A percentile compares a stretch with the other conserved stretches of the same genome.
Conservation (phyloP, 2,797 vertebrate genomes). For the Rhabdomys pumilio region DNA sequence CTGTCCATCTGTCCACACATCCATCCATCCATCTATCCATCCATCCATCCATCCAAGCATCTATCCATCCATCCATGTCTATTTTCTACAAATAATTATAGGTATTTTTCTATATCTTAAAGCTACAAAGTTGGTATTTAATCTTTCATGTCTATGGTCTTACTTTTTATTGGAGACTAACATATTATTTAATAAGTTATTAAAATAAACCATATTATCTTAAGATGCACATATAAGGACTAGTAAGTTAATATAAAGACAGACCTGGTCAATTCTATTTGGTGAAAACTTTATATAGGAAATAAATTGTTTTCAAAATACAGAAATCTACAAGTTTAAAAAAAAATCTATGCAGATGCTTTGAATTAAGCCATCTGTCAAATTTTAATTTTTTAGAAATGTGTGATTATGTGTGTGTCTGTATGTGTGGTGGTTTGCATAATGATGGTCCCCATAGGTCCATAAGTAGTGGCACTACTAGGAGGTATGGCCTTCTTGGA, state of each 20-base stretch:
- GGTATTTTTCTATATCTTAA: background rate
- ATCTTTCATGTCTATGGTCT: background rate
- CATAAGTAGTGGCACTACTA: background rate
- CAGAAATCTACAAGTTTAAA: background rate
- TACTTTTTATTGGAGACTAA: background rate
- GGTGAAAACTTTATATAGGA: background rate
- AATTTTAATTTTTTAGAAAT: background rate
- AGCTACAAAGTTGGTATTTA: slow-evolving; percentile 13
- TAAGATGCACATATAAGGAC: background rate
- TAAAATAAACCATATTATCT: slow-evolving; percentile 28
- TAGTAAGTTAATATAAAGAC: background rate
- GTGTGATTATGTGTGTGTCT: background rate
- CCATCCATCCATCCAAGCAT: background rate
- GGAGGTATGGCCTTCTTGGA: background rate
- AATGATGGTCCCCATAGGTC: background rate
- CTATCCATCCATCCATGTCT: background rate
- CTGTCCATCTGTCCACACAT: background rate
- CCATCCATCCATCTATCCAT: background rate
- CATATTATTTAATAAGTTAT: background rate
- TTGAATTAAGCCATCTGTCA: background rate
- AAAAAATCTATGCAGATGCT: background rate
- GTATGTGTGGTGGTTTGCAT: background rate
- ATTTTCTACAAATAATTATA: background rate
- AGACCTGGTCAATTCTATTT: background rate
- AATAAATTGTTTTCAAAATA: background rate